Evolutionary conservation across 2,888 invertebrate genomes (phyloP), one percentile per base, ranked within the genome.

Genomic region (Acanthosepion pharaonis): DNA sequence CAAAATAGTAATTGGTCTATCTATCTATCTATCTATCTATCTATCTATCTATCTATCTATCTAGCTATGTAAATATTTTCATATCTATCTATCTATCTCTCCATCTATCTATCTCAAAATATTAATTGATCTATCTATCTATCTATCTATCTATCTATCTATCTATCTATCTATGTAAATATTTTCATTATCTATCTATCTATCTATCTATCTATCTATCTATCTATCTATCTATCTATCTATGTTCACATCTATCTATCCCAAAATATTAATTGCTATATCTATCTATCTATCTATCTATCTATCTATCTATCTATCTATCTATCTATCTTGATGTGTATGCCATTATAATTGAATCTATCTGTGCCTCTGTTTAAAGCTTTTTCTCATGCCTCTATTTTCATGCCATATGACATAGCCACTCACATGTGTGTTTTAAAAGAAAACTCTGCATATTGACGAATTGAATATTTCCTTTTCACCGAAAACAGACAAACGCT

Each of bases 401-500:
- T 33, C n/a, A 9, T 33, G 18, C 11, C 8, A 78, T n/a, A n/a
- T 33, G 78, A 78, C n/a, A 78, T 18, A 33, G 3, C 11, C 78
- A 33, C 78, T 33, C 78, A 78, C 18, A 33, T 78, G 78, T 78
- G 11, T n/a, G n/a, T n/a, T 78, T 78, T 4, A 15, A 78, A 78
- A 78, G 11, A n/a, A 78, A n/a, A 28, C 78, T n/a, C 33, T 78
- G 15, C n/a, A 78, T 78, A 78, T 78, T 78, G 11, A 78, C 15
- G 15, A 78, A 78, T 15, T 78, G n/a, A 78, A 78, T n/a, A 78
- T 78, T 78, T 78, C 33, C 78, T 78, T 78, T 78, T n/a, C 78
- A 78, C 15, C 78, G 78, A 78, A 78, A 78, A 78, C 78, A n/a
- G 78, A 78, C 78, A 78, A 78, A 78, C 78, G 78, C 33, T 78